These are phyloP conservation scores for Spodoptera frugiperda DNA, from an alignment of 1,140 invertebrate species.

Conservation along the genomic window DNA sequence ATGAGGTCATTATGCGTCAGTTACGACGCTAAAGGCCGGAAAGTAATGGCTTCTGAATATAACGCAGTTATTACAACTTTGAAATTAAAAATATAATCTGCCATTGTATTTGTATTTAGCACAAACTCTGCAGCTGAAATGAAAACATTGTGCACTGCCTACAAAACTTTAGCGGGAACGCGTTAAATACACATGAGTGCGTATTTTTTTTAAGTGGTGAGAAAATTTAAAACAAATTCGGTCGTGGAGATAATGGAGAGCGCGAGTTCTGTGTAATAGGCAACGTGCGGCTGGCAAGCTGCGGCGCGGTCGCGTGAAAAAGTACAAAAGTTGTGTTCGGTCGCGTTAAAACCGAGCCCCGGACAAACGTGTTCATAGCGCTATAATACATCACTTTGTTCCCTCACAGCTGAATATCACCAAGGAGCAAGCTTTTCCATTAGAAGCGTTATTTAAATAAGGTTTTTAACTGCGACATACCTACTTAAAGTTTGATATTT, in stretches of 20 bases:
- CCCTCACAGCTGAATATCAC: background rate
- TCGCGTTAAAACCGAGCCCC: constrained; percentile 55
- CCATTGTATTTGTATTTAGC: constrained; percentile 16
- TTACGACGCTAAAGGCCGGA: constrained; percentile 66
- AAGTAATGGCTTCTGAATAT: constrained; percentile 57
- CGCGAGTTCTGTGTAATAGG: constrained; percentile 78
- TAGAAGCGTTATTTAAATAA: constrained; percentile 17
- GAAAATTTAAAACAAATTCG: constrained; percentile 81
- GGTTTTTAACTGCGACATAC: constrained; percentile 21
- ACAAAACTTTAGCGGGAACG: constrained; percentile 53
- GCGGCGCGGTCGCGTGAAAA: constrained; percentile 68
- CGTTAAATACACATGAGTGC: constrained; percentile 55
- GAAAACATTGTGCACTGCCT: constrained; percentile 50
- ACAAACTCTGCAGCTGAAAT: constrained; percentile 53
- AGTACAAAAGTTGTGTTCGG: constrained; percentile 73
- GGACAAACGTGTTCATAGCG: constrained; percentile 53
- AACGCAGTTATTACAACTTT: constrained; percentile 18
- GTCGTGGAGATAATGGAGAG: constrained; percentile 80
- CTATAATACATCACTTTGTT: constrained; percentile 47
- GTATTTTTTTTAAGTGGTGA: constrained; percentile 67
- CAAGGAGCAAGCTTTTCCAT: background rate
- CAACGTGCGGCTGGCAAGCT: constrained; percentile 78
- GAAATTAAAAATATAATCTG: constrained; percentile 29
- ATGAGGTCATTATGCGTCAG: constrained; percentile 77
- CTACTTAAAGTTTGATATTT: constrained; percentile 40